Percentiles rank a stretch among this genome's conserved stretches.
phyloP scores from a whole-genome alignment of 2,113 vertebrate genomes.

The Psammodynastes pulverulentus region DNA sequence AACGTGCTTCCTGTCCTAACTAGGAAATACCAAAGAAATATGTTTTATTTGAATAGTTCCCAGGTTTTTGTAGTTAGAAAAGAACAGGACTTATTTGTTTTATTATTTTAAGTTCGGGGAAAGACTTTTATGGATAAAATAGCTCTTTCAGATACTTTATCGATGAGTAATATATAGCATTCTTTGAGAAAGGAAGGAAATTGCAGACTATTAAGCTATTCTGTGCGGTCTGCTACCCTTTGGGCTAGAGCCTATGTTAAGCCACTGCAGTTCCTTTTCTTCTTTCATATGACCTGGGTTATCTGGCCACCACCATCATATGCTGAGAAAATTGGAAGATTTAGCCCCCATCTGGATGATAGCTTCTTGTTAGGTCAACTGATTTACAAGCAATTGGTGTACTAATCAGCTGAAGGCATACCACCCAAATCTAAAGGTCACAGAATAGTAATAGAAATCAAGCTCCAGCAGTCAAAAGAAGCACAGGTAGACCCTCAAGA shows the following conservation, averaged over 20 bases:
- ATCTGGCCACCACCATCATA: neutral
- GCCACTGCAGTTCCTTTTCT: neutral
- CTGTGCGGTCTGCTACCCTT: conserved; percentile 21
- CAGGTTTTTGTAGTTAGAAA: conserved; percentile 24
- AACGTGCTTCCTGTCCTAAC: conserved; percentile 21
- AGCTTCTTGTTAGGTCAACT: neutral
- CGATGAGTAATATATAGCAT: conserved; percentile 34
- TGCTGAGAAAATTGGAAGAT: neutral
- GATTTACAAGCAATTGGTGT: neutral
- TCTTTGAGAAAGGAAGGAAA: conserved; percentile 37
- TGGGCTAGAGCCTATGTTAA: conserved; percentile 4
- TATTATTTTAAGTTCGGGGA: neutral
- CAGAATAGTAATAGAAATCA: neutral
- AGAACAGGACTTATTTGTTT: neutral
- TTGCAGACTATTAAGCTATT: conserved; percentile 15
- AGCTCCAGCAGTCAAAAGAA: neutral
- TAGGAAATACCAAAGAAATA: conserved; percentile 23
- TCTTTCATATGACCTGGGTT: neutral
- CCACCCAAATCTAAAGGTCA: neutral
- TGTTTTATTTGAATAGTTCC: conserved; percentile 14
- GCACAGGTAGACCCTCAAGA: neutral
- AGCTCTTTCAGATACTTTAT: conserved; percentile 33
- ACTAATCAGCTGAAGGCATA: neutral
- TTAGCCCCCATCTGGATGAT: neutral
- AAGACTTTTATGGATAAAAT: conserved; percentile 19